Evolutionary conservation across 2,113 vertebrate species (phyloP), one percentile per base, ranked within the genome.

Genomic region (Coryphaenoides rupestris): DNA sequence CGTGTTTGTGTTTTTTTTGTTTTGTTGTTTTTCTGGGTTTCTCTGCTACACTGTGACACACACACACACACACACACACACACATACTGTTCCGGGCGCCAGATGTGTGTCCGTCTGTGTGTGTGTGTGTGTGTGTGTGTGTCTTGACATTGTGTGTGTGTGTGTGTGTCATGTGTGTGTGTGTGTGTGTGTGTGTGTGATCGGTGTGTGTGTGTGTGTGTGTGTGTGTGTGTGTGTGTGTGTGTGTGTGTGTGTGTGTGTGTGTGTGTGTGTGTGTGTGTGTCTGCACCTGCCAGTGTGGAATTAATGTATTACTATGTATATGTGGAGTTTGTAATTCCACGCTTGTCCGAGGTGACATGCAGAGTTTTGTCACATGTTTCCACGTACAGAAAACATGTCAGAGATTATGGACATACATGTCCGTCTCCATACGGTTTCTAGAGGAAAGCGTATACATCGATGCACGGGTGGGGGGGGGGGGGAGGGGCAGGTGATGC

Each of bases 101-200:
- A 12, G 6, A 40, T 50, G 3, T 13, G 47, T 50, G 4, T 17
- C 4, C 6, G 47, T 50, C 15, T 50, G 47, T 50, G 47, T 50
- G n/a, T n/a, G n/a, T n/a, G n/a, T n/a, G n/a, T n/a, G n/a, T n/a
- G n/a, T n/a, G n/a, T n/a, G n/a, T n/a, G 47, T 17, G 47, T 76
- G 74, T 75, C 73, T 70, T 84, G 77, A 81, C 81, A 81, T 85
- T 80, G 81, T 50, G 64, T 40, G 7, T 53, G 47, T n/a, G n/a
- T n/a, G n/a, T n/a, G n/a, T n/a, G n/a, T n/a, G n/a, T n/a, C n/a
- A n/a, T n/a, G n/a, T n/a, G n/a, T n/a, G n/a, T n/a, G n/a, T n/a
- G n/a, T n/a, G n/a, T n/a, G n/a, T n/a, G n/a, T n/a, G n/a, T n/a
- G n/a, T n/a, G n/a, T n/a, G n/a, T n/a, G n/a, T n/a, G n/a, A n/a